phyloP scores from a whole-genome alignment of 2,113 vertebrate genomes.

The Mellivora capensis region DNA sequence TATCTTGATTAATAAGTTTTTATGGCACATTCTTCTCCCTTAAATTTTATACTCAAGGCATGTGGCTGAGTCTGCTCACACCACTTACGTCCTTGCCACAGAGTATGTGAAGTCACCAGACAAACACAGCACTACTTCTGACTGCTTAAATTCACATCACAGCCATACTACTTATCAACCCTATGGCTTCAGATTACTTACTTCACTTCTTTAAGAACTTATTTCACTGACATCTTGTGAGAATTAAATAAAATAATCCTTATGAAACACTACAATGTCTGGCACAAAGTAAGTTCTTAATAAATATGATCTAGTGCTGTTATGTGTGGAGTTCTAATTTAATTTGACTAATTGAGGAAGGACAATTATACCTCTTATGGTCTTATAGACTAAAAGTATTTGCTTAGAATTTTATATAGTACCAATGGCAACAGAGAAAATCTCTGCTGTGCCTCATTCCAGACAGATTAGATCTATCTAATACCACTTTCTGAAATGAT shows the following conservation, averaged over 20 bases:
- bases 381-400: neutral
- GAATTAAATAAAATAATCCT: neutral
- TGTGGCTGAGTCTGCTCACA: neutral
- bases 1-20: neutral
- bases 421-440: neutral
- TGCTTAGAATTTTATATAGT: neutral
- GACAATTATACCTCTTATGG: neutral
- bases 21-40: neutral
- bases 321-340: neutral
- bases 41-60: neutral
- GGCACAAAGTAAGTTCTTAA: neutral
- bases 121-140: neutral
- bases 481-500: neutral
- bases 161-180: neutral
- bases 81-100: neutral
- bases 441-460: neutral
- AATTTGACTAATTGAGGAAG: neutral
- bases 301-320: neutral
- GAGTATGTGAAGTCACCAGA: neutral
- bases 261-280: neutral
- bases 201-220: neutral
- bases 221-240: neutral
- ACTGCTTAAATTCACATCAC: neutral
- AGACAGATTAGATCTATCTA: neutral
- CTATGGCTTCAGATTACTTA: neutral